Evolutionary conservation across 2,888 invertebrate species (phyloP), one percentile per base, ranked within the genome.

Genomic region (Cryptocephalus moraei): DNA sequence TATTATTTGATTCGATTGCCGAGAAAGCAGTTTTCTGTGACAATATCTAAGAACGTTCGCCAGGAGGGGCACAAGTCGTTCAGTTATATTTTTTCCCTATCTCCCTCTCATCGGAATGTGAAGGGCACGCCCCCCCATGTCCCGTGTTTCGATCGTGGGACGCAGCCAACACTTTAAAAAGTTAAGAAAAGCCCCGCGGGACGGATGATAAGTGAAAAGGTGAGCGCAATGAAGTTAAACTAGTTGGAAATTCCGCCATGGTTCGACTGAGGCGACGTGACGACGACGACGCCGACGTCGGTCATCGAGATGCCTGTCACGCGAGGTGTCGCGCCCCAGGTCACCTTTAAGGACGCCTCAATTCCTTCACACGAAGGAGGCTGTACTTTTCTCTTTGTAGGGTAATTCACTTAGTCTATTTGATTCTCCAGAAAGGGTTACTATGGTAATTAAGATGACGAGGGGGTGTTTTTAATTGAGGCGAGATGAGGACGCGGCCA

Each of bases 161-260:
- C 50, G 47, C 45, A 47, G 36, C 53, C 41, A 50, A 52, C 49
- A 51, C 54, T 54, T 51, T 49, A 56, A 56, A 57, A 56, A 55
- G 53, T 53, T 54, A 48, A 46, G 46, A 48, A 47, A 45, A 46
- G 49, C 50, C 56, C 54, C 55, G 41, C 45, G 53, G 54, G 53
- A 51, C 49, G 52, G 53, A 55, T 55, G 57, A 57, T 61, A 61
- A 61, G 58, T 62, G 61, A 60, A 61, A 59, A 62, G 59, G 59
- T 59, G 61, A 62, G 58, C 54, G 53, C 56, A 54, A 59, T 57
- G 56, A 59, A 62, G 58, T 58, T 56, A 54, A 57, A 59, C 58
- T 58, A 60, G 62, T 61, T 62, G 54, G 54, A 55, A 58, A 58
- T 49, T 50, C 49, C 47, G 40, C 14, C 40, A 10, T 40, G 40